phyloP scores from a whole-genome alignment of 1,140 invertebrate genomes.

The Battus philenor region DNA sequence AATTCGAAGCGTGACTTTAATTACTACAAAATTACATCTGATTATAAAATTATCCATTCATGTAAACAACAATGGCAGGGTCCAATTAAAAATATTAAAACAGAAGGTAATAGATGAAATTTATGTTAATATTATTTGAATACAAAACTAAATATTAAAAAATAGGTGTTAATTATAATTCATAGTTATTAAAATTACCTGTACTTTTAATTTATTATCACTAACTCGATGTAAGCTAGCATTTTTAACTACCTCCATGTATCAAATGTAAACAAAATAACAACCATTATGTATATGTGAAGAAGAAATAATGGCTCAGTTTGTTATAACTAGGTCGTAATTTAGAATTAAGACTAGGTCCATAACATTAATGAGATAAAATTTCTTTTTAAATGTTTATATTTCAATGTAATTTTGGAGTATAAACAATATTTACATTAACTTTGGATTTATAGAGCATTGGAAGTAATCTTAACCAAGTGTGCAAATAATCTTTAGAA shows the following conservation, averaged over 20 bases:
- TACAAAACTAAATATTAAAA: slow-evolving; percentile 58
- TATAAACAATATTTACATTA: no score
- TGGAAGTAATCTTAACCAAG: no score
- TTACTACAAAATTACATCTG: slow-evolving; percentile 6
- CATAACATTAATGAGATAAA: slow-evolving; percentile 14
- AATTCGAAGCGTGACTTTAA: slow-evolving; percentile 23
- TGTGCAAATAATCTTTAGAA: no score
- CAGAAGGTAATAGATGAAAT: slow-evolving; percentile 40
- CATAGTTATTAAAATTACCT: slow-evolving; percentile 59
- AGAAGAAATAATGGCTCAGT: slow-evolving; percentile 31
- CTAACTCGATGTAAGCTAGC: slow-evolving; percentile 63
- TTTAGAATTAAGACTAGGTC: slow-evolving; percentile 17
- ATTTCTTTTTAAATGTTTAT: slow-evolving; percentile 4
- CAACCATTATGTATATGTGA: slow-evolving; percentile 29
- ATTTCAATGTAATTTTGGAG: no score
- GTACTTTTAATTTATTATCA: slow-evolving; percentile 68
- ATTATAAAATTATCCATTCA: not conserved
- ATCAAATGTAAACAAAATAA: slow-evolving; percentile 61
- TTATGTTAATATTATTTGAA: slow-evolving; percentile 50
- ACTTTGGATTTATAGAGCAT: no score
- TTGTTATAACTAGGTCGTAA: slow-evolving; percentile 26
- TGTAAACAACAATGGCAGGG: slow-evolving; percentile 21
- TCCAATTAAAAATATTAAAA: slow-evolving; percentile 33
- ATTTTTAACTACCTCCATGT: slow-evolving; percentile 46
- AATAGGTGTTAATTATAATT: slow-evolving; percentile 56